Conservation (phyloP, 2,113 vertebrate genomes). For the Oxyura jamaicensis region DNA sequence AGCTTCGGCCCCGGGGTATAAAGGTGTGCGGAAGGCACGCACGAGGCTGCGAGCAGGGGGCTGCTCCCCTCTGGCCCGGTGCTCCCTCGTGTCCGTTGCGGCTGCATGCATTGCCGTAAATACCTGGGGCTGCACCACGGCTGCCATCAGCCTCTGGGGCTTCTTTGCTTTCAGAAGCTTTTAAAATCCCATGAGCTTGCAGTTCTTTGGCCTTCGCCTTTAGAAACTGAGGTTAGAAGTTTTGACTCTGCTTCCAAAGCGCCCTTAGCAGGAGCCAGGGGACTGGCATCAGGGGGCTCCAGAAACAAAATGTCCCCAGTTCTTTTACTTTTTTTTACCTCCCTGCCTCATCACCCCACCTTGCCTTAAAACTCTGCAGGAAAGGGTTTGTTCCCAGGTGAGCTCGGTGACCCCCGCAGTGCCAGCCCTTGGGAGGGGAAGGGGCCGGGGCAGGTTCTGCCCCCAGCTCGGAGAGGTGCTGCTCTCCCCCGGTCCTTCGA, state of each 20-base stretch:
- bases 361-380: not conserved
- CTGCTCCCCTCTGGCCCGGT: accelerated
- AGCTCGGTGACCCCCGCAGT: not conserved
- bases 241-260: not conserved
- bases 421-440: not conserved
- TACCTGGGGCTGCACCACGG: not conserved
- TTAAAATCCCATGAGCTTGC: not conserved
- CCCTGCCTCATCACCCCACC: not conserved
- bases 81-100: accelerated
- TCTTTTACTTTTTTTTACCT: not conserved
- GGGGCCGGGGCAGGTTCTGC: not conserved
- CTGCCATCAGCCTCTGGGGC: not conserved
- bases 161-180: not conserved
- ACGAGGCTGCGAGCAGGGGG: not conserved
- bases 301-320: not conserved
- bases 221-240: not conserved
- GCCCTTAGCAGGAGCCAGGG: not conserved
- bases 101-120: not conserved
- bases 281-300: not conserved
- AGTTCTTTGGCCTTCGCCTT: not conserved
- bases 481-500: not conserved
- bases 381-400: not conserved
- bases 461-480: slow-evolving; percentile 21
- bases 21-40: not conserved
- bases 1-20: not conserved